These are phyloP conservation scores for Mesochorus sp. DNA, from an alignment of 2,888 invertebrate genomes.

Conservation along the genomic window DNA sequence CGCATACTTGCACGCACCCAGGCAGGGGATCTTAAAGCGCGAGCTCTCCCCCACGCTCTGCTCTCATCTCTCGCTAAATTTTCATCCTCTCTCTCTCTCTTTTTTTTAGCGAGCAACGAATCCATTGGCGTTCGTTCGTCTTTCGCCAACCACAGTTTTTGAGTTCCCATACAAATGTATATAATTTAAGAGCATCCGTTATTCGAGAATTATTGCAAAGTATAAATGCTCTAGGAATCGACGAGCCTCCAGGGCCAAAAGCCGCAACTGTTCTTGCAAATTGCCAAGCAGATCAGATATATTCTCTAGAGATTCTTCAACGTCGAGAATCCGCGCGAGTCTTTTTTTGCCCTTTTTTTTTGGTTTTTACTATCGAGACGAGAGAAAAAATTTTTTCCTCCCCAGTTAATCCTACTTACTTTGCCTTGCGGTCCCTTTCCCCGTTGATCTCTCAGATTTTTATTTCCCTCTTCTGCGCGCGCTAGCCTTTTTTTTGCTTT, in stretches of 20 bases:
- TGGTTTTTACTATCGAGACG: not conserved
- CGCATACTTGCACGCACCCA: not conserved
- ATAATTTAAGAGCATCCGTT: too few relatives aligned
- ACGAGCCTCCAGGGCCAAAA: not conserved
- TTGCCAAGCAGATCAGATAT: not conserved
- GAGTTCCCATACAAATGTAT: too few relatives aligned
- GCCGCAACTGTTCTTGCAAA: not conserved
- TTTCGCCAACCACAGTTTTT: not conserved
- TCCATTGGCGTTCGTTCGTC: too few relatives aligned
- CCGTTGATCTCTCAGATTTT: too few relatives aligned
- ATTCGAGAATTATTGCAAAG: too few relatives aligned
- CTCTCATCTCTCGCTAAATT: not conserved
- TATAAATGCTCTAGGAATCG: not conserved
- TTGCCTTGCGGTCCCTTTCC: not conserved
- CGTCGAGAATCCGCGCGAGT: not conserved
- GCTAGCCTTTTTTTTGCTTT: too few relatives aligned
- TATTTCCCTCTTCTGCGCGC: too few relatives aligned
- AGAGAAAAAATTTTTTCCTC: not conserved
- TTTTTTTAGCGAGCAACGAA: not conserved
- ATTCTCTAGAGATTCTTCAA: not conserved
- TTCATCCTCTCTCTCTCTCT: not conserved
- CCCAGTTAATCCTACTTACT: not conserved
- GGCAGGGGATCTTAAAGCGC: conserved; percentile 3
- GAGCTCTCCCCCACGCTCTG: not conserved
- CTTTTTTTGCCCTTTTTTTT: not conserved